A percentile compares a stretch with the other conserved stretches of the same genome.
These are phyloP conservation scores for Oophaga pumilio DNA, from an alignment of 2,113 vertebrate species.

Conservation along the genomic window DNA sequence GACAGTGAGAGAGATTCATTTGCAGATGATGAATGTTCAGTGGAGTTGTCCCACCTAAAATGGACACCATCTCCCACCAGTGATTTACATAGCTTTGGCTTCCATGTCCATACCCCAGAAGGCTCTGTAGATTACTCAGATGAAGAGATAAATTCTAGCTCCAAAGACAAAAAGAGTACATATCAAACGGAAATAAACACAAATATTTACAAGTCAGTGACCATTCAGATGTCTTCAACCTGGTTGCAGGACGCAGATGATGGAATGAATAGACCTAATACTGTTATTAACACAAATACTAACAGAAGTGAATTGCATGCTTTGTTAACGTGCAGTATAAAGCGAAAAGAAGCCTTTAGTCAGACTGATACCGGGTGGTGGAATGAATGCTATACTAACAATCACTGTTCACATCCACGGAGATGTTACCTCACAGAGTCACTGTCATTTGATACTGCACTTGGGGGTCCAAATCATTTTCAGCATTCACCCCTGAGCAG, in stretches of 20 bases:
- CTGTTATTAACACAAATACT: conserved; percentile 25
- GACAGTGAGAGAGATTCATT: conserved; percentile 4
- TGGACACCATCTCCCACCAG: conserved; percentile 5
- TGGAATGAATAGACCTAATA: not conserved
- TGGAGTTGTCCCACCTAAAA: conserved; percentile 26
- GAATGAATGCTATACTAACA: not conserved
- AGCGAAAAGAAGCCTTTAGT: conserved; percentile 57
- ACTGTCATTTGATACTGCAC: conserved; percentile 64
- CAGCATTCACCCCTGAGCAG: not conserved
- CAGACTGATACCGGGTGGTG: conserved; percentile 57
- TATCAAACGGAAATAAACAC: conserved; percentile 40
- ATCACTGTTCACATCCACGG: not conserved
- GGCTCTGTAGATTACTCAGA: not conserved
- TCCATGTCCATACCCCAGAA: not conserved
- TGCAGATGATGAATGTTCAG: conserved; percentile 38
- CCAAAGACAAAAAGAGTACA: conserved; percentile 7
- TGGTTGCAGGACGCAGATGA: conserved; percentile 55
- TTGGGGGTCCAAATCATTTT: conserved; percentile 7
- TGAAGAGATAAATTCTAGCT: not conserved
- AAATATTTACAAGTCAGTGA: conserved; percentile 60
- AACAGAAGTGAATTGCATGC: not conserved
- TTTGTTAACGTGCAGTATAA: not conserved
- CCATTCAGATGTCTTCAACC: conserved; percentile 66
- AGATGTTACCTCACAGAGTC: conserved; percentile 60
- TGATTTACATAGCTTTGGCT: not conserved